phyloP scores from a whole-genome alignment of 2,113 vertebrate genomes.

The Nestor notabilis region DNA sequence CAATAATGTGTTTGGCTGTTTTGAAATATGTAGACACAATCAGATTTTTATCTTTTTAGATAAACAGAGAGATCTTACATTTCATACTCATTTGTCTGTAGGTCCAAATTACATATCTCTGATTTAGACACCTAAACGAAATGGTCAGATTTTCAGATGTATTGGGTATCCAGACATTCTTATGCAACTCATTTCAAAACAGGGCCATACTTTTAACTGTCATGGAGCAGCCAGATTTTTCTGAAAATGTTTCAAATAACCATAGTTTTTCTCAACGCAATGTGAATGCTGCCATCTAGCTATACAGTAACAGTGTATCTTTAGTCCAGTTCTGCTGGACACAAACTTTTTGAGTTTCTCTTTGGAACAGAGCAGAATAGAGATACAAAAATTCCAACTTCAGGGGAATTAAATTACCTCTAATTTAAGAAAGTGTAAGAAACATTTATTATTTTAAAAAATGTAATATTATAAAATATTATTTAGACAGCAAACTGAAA shows the following conservation, averaged over 20 bases:
- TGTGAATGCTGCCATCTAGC: conserved; percentile 69
- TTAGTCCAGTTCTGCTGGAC: neutral
- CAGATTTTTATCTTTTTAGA: neutral
- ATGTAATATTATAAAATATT: neutral
- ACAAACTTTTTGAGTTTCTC: neutral
- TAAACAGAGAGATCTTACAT: neutral
- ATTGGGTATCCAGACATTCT: neutral
- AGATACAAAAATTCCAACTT: neutral
- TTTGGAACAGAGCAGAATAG: neutral
- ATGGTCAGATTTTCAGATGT: neutral
- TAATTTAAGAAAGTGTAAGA: neutral
- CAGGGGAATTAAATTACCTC: neutral
- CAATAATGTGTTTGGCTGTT: neutral
- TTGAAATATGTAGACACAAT: neutral
- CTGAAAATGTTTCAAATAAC: neutral
- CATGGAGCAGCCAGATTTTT: neutral
- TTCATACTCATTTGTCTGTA: neutral
- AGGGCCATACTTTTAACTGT: neutral
- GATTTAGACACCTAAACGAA: neutral
- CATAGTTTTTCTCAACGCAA: neutral
- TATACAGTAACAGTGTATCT: neutral
- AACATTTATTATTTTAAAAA: neutral
- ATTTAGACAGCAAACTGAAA: neutral
- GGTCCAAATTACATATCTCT: neutral
- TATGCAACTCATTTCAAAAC: neutral